Percentiles rank a stretch among this genome's conserved stretches.
Conservation (phyloP, 1,140 invertebrate species). For the Drosophila murphyi region DNA sequence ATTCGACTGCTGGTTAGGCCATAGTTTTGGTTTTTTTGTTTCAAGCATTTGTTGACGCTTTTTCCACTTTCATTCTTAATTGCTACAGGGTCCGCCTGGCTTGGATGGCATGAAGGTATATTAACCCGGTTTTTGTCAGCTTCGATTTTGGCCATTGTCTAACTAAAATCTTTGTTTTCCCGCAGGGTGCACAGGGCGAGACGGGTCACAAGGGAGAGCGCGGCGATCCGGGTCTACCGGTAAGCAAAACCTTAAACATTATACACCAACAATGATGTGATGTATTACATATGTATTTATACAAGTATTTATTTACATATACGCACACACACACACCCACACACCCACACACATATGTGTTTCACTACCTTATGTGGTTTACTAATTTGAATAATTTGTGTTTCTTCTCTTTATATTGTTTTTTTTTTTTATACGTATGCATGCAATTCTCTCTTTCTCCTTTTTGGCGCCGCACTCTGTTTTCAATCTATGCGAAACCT, state of each 20-base stretch:
- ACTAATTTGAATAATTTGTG: slow-evolving; percentile 77
- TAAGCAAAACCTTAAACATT: slow-evolving; percentile 87
- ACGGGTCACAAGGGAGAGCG: slow-evolving; percentile 95
- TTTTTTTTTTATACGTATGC: slow-evolving; percentile 61
- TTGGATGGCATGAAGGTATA: slow-evolving; percentile 91
- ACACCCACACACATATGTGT: slow-evolving; percentile 10
- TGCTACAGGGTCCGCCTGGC: slow-evolving; percentile 88
- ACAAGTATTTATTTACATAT: slow-evolving; percentile 9
- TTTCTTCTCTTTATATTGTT: slow-evolving; percentile 54
- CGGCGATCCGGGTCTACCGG: slow-evolving; percentile 95
- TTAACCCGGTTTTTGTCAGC: slow-evolving; percentile 24
- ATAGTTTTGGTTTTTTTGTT: slow-evolving; percentile 2
- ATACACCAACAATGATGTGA: slow-evolving; percentile 9
- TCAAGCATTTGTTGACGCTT: slow-evolving; percentile 9
- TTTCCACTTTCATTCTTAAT: slow-evolving; percentile 66
- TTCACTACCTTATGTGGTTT: slow-evolving; percentile 66
- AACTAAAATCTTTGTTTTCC: slow-evolving; percentile 18
- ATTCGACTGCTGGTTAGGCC: neutral
- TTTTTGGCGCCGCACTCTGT: slow-evolving; percentile 58
- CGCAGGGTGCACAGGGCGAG: slow-evolving; percentile 94
- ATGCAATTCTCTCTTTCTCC: slow-evolving; percentile 50
- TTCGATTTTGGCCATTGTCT: slow-evolving; percentile 27
- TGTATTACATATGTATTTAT: slow-evolving; percentile 29
- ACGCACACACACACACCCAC: slow-evolving; percentile 21
- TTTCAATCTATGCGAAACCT: slow-evolving; percentile 41